Base-by-base conservation (phyloP, 2,797 vertebrate genomes). In the Chaetophractus vellerosus region DNA sequence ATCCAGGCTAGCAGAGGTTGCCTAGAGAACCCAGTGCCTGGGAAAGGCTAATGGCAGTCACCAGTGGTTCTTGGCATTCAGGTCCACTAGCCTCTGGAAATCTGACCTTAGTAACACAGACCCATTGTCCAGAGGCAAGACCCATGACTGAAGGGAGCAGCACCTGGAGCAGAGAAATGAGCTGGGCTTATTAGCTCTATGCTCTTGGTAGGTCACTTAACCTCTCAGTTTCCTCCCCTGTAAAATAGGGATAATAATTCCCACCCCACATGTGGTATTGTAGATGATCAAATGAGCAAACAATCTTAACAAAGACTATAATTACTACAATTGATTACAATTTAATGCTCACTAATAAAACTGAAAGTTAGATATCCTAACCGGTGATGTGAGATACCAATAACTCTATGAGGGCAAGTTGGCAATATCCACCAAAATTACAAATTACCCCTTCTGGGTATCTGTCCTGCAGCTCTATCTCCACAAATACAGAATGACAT, bases 331-430 rank as follows among this genome's bases (percentile, higher is more conserved):
- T 1, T 52, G 63, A 33, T 28, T 79, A 26, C 72, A 31, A 33
- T 61, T 24, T 71, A 69, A 31, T 63, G 68, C 24, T 81, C 74
- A 52, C n/a, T 71, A 71, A 9, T 61, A 64, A 78, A 19, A 69
- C 18, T 52, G 50, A 31, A 83, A 72, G 57, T 63, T 38, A 88
- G 72, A 95, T 82, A 71, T 71, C n/a, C 45, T 50, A 76, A 81
- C 31, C 71, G n/a, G 81, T 75, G 63, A 71, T 48, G 55, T 50
- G 78, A 48, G 48, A 48, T 88, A 91, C 45, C 9, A 12, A 24
- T 59, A 85, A 79, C 57, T 79, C 57, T 66, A 16, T 23, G 57
- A 52, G 26, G 48, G 66, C 38, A 80, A 64, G 79, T 50, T 89
- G 72, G 66, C 64, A 89, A 21, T 14, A 79, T 26, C 23, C 48